Evolutionary conservation across 2,797 vertebrate species (phyloP), one percentile per base, ranked within the genome.

Genomic region (Xyrichtys novacula): DNA sequence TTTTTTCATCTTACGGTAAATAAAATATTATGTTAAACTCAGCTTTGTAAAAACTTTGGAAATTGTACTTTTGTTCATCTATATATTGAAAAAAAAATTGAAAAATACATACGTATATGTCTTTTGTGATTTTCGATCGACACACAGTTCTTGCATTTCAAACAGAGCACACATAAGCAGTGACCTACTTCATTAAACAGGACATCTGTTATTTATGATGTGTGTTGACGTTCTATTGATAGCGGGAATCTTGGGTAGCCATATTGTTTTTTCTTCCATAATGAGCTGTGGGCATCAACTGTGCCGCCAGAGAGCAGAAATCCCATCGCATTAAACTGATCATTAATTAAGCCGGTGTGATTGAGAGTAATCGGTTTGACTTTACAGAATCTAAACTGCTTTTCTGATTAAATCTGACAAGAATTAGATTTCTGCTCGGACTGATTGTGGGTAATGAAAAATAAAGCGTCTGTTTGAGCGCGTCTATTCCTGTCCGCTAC

Each of bases 121-220:
- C 10, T 29, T 44, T 22, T 67, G 28, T 54, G 28, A 43, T 64
- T 43, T 36, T 19, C 47, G 34, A 17, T 32, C 8, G 54, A 39
- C 31, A 47, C 9, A 6, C 15, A 34, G 49, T 32, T 40, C 1
- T 56, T 47, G 23, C 49, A 23, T 63, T 71, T 31, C 15, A 23
- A 36, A 62, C 3, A 11, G n/a, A 69, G 22, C 40, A 29, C 38
- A 65, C 31, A 47, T 32, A 32, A 34, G 16, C 73, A 6, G 14
- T 73, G 85, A 76, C 79, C 77, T 71, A 79, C 54, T 84, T 84
- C 39, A 42, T 58, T 64, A 16, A 36, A 40, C 40, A 52, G 46
- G 67, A 58, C 74, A 73, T 68, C 46, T 73, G 59, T 26, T 74
- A 60, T 65, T 74, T 76, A 78, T 85, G 72, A 74, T 31, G 26